Base-by-base conservation (phyloP, 1,140 invertebrate genomes). In the Drosophila fuyamai region DNA sequence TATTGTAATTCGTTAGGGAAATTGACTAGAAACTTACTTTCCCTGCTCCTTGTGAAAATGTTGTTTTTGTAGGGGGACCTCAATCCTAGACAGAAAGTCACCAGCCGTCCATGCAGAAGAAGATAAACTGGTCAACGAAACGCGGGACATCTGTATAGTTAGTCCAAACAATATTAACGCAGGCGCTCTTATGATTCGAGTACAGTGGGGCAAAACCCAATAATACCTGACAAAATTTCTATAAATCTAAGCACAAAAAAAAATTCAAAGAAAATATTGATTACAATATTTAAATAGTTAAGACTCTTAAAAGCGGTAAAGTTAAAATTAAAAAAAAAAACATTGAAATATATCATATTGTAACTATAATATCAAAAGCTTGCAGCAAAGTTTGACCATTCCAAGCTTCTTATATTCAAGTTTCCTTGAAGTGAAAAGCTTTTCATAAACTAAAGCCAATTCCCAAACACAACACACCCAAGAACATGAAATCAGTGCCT, bases 41-140 rank as follows among this genome's bases (percentile, higher is more conserved):
- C 23, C 16, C n/a, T 7, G 10, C 5, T 32, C 1, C 6, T 61
- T 0, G 8, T 8, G 8, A 10, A 35, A 16, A 51, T 0, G 7
- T 32, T 4, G 0, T 6, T 43, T 16, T 29, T 41, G 13, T 1
- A 12, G 7, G 35, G 57, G 51, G 9, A 16, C 36, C 18, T 50
- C 51, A 29, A 71, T 58, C 66, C 32, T 41, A 16, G 13, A 23
- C 12, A 54, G 40, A 54, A n/a, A 40, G 63, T 58, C 55, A 40
- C 70, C 56, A 35, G 12, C 23, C 68, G 40, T 57, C 68, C 36
- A 35, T 73, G 70, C 47, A 27, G 61, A n/a, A 54, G 29, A 76
- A 67, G 72, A 67, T 76, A 54, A 59, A 76, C 73, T 76, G 73
- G 58, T 71, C 53, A 73, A 18, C 38, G 32, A 73, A 73, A 12